Conservation (phyloP, 2,888 invertebrate genomes). For the Gnatocerus cornutus region DNA sequence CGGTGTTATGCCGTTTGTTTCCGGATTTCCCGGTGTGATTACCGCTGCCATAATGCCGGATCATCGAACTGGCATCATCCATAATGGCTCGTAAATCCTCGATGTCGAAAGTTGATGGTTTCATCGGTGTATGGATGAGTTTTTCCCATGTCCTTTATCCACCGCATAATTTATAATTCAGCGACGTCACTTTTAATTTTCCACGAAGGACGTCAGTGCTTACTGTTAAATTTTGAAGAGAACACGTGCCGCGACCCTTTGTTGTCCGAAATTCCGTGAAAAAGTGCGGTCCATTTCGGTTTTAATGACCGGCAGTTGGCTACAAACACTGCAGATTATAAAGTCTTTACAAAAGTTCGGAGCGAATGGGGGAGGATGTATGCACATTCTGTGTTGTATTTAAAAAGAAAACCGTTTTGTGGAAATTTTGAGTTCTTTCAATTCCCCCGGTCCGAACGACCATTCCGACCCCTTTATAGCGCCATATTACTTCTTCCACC, state of each 20-base stretch:
- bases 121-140: slow-evolving; percentile 17
- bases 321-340: slow-evolving; percentile 39
- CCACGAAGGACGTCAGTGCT: slow-evolving; percentile 28
- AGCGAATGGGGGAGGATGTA: not conserved
- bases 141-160: slow-evolving; percentile 31
- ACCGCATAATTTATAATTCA: slow-evolving; percentile 38
- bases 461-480: slow-evolving; percentile 46
- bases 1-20: not conserved
- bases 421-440: not conserved
- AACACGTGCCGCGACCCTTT: slow-evolving; percentile 45
- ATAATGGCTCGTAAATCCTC: slow-evolving; percentile 31
- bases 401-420: not conserved
- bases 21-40: not conserved
- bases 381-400: slow-evolving; percentile 1
- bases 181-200: slow-evolving; percentile 39
- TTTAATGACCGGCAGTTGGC: slow-evolving; percentile 49
- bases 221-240: slow-evolving; percentile 27
- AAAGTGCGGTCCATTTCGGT: slow-evolving; percentile 46
- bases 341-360: slow-evolving; percentile 37
- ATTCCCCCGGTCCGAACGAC: slow-evolving; percentile 9
- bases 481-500: slow-evolving; percentile 60
- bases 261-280: slow-evolving; percentile 41
- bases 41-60: slow-evolving; percentile 23
- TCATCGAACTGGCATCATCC: slow-evolving; percentile 30
- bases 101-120: slow-evolving; percentile 22